Evolutionary conservation across 2,113 vertebrate genomes (phyloP), one percentile per base, ranked within the genome.

Genomic region (Chroicocephalus ridibundus): DNA sequence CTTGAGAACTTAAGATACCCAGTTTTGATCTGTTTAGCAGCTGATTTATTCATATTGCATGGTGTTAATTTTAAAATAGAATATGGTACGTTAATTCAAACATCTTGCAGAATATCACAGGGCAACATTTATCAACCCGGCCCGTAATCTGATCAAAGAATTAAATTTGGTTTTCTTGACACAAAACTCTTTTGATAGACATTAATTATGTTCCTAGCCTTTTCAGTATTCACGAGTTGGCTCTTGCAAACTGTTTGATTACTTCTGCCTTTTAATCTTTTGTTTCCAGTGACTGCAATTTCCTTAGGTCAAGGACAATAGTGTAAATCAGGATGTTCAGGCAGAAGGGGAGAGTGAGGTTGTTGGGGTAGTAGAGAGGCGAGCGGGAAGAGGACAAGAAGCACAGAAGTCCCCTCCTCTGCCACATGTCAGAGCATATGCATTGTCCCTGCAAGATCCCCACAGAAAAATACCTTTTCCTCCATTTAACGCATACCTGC

Each of bases 71-170:
- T 91, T 54, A 81, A 81, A 88, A 86, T 55, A 83, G 71, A 64
- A 86, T 70, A n/a, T 19, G 34, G 12, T 46, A 60, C 12, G 15
- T 69, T 82, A 76, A 95, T 82, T 90, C 78, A 54, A 75, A 92
- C 38, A 32, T 90, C 85, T 86, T 62, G 42, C 75, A 74, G 42
- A 79, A 26, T 86, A 86, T 83, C 68, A 66, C 36, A 77, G 31
- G 77, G 49, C 46, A 77, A 54, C 57, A 49, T 85, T 90, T 94
- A 94, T 95, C 84, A 91, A 24, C 70, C 46, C 0, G 4, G 81
- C 71, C 64, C 70, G 46, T 90, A 95, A 92, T 90, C 54, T n/a
- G 75, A 95, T 86, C 88, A 75, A 92, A 77, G 75, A 77, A 92
- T 74, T 89, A 62, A 27, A 62, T 90, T 40, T 87, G 78, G 29